These are phyloP conservation scores for Hydrotaea cyrtoneurina DNA, from an alignment of 2,888 invertebrate genomes.

Conservation along the genomic window DNA sequence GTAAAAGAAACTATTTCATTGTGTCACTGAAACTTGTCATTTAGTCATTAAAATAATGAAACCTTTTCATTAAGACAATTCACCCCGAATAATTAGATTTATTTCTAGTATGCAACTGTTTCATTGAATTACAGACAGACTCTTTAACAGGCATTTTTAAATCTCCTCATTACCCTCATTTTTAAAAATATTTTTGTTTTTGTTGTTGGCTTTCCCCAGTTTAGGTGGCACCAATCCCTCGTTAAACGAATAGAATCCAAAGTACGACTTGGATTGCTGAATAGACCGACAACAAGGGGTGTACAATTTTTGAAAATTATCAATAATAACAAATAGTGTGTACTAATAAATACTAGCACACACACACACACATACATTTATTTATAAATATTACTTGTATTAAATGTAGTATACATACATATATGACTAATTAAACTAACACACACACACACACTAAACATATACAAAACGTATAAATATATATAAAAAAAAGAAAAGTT, in stretches of 20 bases:
- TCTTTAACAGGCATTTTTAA: no score
- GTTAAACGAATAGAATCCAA: not conserved
- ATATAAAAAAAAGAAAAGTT: slow-evolving; percentile 23
- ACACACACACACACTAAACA: slow-evolving; percentile 53
- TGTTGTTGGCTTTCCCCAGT: no score
- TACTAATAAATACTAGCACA: not conserved
- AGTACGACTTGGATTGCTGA: not conserved
- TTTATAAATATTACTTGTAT: slow-evolving; percentile 65
- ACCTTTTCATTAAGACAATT: no score
- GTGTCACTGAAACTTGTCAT: no score
- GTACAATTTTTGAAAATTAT: not conserved
- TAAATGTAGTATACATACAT: slow-evolving; percentile 64
- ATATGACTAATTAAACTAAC: slow-evolving; percentile 45
- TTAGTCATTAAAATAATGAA: no score
- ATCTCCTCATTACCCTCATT: no score
- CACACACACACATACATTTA: slow-evolving; percentile 30
- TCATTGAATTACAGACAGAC: no score
- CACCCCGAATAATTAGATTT: no score
- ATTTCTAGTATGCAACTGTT: no score
- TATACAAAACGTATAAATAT: slow-evolving; percentile 40
- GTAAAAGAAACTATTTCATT: no score
- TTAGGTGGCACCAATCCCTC: not conserved
- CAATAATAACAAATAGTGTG: not conserved
- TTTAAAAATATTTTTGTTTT: no score
- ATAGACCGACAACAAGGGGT: slow-evolving; percentile 27